Base-by-base conservation (phyloP, 2,888 invertebrate species). In the Glaucopsyche alexis region DNA sequence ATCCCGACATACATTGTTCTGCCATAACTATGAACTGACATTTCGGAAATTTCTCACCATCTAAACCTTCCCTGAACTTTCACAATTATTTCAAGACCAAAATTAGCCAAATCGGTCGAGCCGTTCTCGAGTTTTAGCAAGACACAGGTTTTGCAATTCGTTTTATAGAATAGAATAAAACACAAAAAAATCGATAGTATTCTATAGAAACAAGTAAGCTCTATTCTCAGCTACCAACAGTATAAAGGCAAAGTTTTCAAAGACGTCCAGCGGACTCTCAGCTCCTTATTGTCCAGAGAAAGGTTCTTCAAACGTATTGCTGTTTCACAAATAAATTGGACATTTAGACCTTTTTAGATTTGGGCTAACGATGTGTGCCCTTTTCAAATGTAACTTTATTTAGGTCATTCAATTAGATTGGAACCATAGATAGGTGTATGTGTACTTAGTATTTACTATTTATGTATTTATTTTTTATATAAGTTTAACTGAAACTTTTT, bases 301-400 rank as follows among this genome's bases (percentile, higher is more conserved):
- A 60, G 11, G 60, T 29, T 60, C 60, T 16, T 60, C 14, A 65
- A 42, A 42, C 40, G 66, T 66, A 66, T 42, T 42, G 14, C 66
- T 42, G 42, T 42, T 66, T 66, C 66, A 66, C 66, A 66, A 66
- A 65, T 65, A 65, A 66, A 66, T 42, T 66, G 66, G n/a, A 42
- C 42, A n/a, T n/a, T n/a, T n/a, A n/a, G n/a, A 66, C 66, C n/a
- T 66, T 29, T 65, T 40, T 40, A 65, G 14, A 65, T 65, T 65
- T 14, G 13, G n/a, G 29, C 38, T 14, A 11, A 40, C 65, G 7
- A 65, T 19, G 65, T 40, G 38, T 40, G 65, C 40, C 65, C 40
- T 38, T 14, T 65, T 40, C 65, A n/a, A 65, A 13, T 40, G 38
- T 55, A 55, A 66, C 42, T 42, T 42, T 16, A 66, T 42, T 66